Conservation (phyloP, 2,797 vertebrate genomes). For the Oreonectes daqikongensis region DNA sequence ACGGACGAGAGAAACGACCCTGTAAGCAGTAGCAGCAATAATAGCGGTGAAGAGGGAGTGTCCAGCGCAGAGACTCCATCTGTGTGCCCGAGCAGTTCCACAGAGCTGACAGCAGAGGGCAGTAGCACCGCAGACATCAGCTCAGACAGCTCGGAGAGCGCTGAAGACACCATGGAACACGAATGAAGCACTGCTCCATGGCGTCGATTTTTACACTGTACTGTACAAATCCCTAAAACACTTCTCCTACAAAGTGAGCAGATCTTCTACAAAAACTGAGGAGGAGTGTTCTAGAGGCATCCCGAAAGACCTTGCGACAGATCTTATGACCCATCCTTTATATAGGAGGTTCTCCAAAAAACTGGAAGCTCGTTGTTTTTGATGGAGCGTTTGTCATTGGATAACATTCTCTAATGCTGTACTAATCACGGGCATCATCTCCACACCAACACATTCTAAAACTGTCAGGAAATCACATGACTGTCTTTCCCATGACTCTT, state of each 20-base stretch:
- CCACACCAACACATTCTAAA: neutral
- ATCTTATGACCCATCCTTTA: neutral
- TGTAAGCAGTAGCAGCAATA: constrained; percentile 54
- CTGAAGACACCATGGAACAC: constrained; percentile 84
- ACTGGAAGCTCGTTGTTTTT: constrained; percentile 33
- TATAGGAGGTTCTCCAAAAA: constrained; percentile 23
- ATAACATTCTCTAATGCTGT: constrained; percentile 5
- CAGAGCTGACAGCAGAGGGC: constrained; percentile 80
- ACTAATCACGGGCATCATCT: neutral
- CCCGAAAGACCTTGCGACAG: neutral
- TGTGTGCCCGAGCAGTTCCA: constrained; percentile 70
- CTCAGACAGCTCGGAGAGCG: constrained; percentile 77
- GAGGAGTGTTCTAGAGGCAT: constrained; percentile 27
- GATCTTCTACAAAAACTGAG: constrained; percentile 41
- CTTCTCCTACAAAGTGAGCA: constrained; percentile 36
- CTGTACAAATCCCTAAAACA: constrained; percentile 44
- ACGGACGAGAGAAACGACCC: constrained; percentile 46
- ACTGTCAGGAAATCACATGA: neutral
- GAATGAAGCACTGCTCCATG: constrained; percentile 70
- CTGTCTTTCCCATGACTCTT: neutral
- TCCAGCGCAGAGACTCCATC: constrained; percentile 30
- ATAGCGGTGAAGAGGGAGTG: constrained; percentile 41
- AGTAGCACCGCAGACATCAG: constrained; percentile 78
- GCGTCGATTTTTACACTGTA: constrained; percentile 38
- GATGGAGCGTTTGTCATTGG: constrained; percentile 31